These are phyloP conservation scores for Galagoides demidoff DNA, from an alignment of 2,797 vertebrate genomes.

Conservation along the genomic window DNA sequence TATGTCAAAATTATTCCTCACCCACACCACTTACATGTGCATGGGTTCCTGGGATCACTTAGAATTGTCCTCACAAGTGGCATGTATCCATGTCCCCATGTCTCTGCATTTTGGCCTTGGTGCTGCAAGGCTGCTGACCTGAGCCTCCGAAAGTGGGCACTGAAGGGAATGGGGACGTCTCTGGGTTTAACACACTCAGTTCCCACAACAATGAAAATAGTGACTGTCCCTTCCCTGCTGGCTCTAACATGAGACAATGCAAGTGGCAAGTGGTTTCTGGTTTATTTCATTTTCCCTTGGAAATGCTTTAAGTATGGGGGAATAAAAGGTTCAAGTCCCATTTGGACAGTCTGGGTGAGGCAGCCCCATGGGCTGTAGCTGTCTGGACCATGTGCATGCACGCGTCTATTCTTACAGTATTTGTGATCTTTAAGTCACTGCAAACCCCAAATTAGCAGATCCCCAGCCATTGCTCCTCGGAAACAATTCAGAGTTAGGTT, in stretches of 20 bases:
- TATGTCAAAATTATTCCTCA: neutral
- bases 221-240: neutral
- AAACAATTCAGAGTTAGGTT: neutral
- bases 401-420: rapidly evolving
- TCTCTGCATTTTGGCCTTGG: neutral
- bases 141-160: neutral
- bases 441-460: neutral
- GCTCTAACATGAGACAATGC: neutral
- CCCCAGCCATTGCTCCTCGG: neutral
- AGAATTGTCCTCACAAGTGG: neutral
- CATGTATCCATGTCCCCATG: neutral
- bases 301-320: neutral
- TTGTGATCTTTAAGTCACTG: neutral
- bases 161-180: neutral
- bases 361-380: rapidly evolving
- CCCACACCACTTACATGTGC: neutral
- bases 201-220: neutral
- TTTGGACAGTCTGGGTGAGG: neutral
- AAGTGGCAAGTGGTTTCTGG: neutral
- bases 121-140: neutral
- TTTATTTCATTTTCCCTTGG: neutral
- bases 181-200: neutral
- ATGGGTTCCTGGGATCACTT: neutral
- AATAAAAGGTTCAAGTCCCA: neutral
- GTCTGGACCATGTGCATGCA: too few relatives aligned